Percentiles rank a stretch among this genome's conserved stretches.
Conservation (phyloP, 1,140 invertebrate genomes). For the Scylla paramamosain region DNA sequence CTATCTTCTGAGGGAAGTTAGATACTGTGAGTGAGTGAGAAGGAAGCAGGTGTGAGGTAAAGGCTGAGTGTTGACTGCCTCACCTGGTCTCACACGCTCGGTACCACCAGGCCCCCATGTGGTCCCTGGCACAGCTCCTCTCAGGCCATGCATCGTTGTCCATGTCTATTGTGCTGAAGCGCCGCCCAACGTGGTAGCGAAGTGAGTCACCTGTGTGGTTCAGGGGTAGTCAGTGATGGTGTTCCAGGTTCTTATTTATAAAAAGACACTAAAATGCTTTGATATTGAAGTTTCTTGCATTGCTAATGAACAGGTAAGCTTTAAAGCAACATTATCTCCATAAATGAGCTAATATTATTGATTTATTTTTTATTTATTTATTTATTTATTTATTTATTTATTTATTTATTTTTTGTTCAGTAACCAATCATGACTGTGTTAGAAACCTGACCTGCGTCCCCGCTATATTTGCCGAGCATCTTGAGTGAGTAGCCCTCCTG, state of each 20-base stretch:
- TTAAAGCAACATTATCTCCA: too few species aligned
- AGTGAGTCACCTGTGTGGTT: slow-evolving; percentile 84
- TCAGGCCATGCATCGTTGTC: slow-evolving; percentile 88
- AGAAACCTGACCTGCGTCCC: slow-evolving; percentile 82
- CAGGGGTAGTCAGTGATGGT: background rate
- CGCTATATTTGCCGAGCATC: slow-evolving; percentile 84
- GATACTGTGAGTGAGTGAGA: too few species aligned
- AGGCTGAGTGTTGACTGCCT: slow-evolving; percentile 59
- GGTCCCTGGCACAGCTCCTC: slow-evolving; percentile 86
- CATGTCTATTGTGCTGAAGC: slow-evolving; percentile 87
- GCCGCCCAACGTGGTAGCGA: slow-evolving; percentile 86
- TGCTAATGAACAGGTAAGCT: too few species aligned
- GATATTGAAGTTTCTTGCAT: too few species aligned
- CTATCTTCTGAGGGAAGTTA: too few species aligned
- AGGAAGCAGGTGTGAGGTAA: background rate
- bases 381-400: too few species aligned
- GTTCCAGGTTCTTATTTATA: too few species aligned
- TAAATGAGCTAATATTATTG: too few species aligned
- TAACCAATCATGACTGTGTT: background rate
- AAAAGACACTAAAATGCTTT: too few species aligned
- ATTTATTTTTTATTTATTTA: too few species aligned
- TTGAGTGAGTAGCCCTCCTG: slow-evolving; percentile 85
- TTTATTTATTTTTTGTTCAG: too few species aligned
- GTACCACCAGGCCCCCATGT: slow-evolving; percentile 86
- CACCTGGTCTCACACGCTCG: slow-evolving; percentile 82